Evolutionary conservation across 2,113 vertebrate genomes (phyloP).

Genomic region (Brachyhypopomus gauderio): DNA sequence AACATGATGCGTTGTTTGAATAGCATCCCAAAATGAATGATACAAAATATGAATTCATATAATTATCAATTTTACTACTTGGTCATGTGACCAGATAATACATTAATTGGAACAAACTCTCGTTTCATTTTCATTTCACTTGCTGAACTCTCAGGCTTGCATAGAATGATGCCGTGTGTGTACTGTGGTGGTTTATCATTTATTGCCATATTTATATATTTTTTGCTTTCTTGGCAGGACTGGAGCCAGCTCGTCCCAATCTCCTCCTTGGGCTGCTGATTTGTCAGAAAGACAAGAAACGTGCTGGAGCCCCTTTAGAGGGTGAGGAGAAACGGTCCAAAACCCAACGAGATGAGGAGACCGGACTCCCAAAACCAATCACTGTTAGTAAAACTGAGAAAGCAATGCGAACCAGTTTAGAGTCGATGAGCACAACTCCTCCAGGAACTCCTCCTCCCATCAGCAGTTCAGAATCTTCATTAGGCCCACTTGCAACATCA

Average conservation of each 20-base stretch:
- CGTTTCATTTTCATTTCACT: conserved; percentile 11
- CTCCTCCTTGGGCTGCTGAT: conserved; percentile 93
- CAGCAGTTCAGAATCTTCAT: conserved; percentile 70
- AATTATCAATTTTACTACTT: background rate
- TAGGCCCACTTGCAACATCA: conserved; percentile 63
- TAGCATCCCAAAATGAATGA: no score
- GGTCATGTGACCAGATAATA: background rate
- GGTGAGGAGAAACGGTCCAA: conserved; percentile 85
- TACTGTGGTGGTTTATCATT: background rate
- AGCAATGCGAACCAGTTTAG: conserved; percentile 69
- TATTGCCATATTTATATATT: background rate
- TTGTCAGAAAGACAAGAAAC: conserved; percentile 91
- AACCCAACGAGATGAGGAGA: conserved; percentile 78
- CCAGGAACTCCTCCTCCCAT: conserved; percentile 84
- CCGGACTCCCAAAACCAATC: conserved; percentile 66
- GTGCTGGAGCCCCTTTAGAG: conserved; percentile 69
- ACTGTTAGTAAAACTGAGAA: conserved; percentile 67
- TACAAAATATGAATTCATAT: no score
- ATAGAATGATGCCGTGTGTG: background rate
- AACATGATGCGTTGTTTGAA: no score
- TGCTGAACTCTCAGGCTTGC: background rate
- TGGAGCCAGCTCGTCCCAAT: conserved; percentile 93
- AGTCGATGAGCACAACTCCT: conserved; percentile 80
- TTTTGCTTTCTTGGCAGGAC: conserved; percentile 76
- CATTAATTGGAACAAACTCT: conserved; percentile 49